Evolutionary conservation across 1,140 invertebrate genomes (phyloP).

Genomic region (Hetaerina americana): DNA sequence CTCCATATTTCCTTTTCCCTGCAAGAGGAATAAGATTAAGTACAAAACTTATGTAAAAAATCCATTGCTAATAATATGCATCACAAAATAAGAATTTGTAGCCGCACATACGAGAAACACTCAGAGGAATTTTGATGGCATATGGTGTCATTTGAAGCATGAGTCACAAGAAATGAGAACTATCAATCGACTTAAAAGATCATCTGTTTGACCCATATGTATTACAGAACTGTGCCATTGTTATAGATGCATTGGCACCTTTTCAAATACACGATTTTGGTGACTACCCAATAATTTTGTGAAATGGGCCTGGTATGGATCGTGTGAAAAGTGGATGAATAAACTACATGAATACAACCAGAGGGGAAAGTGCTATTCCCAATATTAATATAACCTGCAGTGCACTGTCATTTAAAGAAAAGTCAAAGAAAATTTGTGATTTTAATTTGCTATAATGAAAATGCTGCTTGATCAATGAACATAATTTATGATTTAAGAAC

Average conservation of each 20-base stretch:
- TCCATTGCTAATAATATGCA: background rate
- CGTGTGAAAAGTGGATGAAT: background rate
- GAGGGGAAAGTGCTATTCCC: background rate
- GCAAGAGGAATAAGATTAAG: slow-evolving; percentile 20
- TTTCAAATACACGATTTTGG: background rate
- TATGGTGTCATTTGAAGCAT: background rate
- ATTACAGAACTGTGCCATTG: background rate
- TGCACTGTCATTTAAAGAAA: background rate
- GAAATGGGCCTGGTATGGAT: background rate
- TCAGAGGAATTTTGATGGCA: background rate
- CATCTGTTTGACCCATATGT: background rate
- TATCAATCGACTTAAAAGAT: no score
- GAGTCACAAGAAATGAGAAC: no score
- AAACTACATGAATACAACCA: background rate
- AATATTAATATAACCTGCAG: background rate
- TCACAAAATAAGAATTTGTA: background rate
- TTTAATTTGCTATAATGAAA: no score
- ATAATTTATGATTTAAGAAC: no score
- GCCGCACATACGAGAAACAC: background rate
- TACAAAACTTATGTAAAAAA: background rate
- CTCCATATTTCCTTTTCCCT: slow-evolving; percentile 84
- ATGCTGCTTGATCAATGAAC: no score
- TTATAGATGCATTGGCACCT: background rate
- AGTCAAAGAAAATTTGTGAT: no score
- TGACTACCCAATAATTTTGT: background rate